Evolutionary conservation across 2,888 invertebrate genomes (phyloP), one percentile per base, ranked within the genome.

Genomic region (Atethmia centrago): DNA sequence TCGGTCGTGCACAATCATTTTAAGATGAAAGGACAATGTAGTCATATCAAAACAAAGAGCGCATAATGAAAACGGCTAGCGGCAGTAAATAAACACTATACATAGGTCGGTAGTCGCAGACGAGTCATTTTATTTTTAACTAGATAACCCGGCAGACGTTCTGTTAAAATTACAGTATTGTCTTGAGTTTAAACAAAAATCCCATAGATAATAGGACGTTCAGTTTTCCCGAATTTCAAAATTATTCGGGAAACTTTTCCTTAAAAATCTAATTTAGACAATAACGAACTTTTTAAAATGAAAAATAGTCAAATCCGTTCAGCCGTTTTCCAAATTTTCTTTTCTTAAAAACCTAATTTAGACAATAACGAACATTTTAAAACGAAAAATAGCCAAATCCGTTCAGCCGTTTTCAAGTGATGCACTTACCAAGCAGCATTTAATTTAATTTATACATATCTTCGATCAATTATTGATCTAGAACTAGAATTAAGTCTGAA

Each of bases 1-100:
- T 67, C 42, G 51, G 51, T 75, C 83, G 85, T 85, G 83, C 51
- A 83, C 73, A 79, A 83, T 77, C 83, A 72, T 84, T 79, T 76
- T 74, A 69, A 73, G 71, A 82, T 72, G 61, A 78, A 63, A 75
- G 68, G 73, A 83, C 83, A 83, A 83, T 84, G 86, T 81, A 82
- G 77, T 59, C 47, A 62, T 81, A 56, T 71, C 71, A 86, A 72
- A 85, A 85, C 86, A 86, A 86, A 85, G 82, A 74, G 45, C 49
- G 51, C 71, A 74, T 74, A 69, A 84, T 84, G 67, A 68, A 70
- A 75, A 65, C 59, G 31, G 8, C 55, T 70, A 65, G 45, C 8
- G 1, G 2, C 49, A 63, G 55, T 68, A 82, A 77, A 82, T 69
- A 74, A 79, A 72, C 55, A 80, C 63, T 71, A 78, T 62, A 74